Conservation (phyloP, 1,140 invertebrate species). For the Aphaenogaster ashmeadi region DNA sequence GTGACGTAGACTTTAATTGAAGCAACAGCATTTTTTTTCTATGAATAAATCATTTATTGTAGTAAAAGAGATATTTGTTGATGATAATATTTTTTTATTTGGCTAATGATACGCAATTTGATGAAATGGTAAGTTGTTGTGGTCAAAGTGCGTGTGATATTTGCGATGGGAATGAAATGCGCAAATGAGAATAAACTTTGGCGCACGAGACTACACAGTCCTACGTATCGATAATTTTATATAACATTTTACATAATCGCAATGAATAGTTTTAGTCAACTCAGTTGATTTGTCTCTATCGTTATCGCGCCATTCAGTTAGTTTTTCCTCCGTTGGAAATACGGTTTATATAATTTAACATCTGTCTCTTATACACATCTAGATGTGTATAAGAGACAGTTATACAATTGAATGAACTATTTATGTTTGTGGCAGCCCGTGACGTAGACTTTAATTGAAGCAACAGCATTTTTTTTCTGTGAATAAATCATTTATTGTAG, state of each 20-base stretch:
- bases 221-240: not conserved
- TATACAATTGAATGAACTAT: too few relatives aligned
- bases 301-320: slow-evolving; percentile 10
- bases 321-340: not conserved
- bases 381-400: too few relatives aligned
- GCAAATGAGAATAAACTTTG: slow-evolving; percentile 1
- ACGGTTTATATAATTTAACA: slow-evolving; percentile 37
- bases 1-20: too few relatives aligned
- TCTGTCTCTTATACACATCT: too few relatives aligned
- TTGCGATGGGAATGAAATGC: not conserved
- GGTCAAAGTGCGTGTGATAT: not conserved
- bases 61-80: too few relatives aligned
- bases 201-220: not conserved
- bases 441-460: too few relatives aligned
- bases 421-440: too few relatives aligned
- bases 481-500: too few relatives aligned
- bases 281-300: not conserved
- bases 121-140: slow-evolving; percentile 13
- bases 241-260: slow-evolving; percentile 29
- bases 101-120: not conserved
- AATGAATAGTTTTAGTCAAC: slow-evolving; percentile 5
- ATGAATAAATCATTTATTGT: too few relatives aligned
- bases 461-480: too few relatives aligned
- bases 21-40: too few relatives aligned
- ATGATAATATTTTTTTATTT: slow-evolving; percentile 20